Evolutionary conservation across 2,113 vertebrate genomes (phyloP).

Genomic region (pig (Sus scrofa)): T2T-Sscrofa CM000830.6:63748501-63749000

Average conservation of each 20-base stretch:
- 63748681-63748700: background rate
- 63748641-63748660: background rate
- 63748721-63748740: too few species aligned
- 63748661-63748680: background rate
- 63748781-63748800: background rate
- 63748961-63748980: background rate
- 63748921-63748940: slow-evolving; percentile 20
- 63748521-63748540: background rate
- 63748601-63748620: background rate
- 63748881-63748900: background rate
- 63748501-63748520: background rate
- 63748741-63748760: background rate
- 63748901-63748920: slow-evolving; percentile 43
- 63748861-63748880: background rate
- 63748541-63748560: background rate
- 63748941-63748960: background rate
- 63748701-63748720: too few species aligned
- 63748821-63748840: background rate
- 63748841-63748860: background rate
- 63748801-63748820: background rate
- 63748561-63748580: background rate
- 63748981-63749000: background rate
- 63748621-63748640: background rate
- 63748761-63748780: background rate
- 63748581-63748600: background rate